Percentiles rank a stretch among this genome's conserved stretches.
phyloP scores from a whole-genome alignment of 2,113 vertebrate species.

The Panthera uncia region DNA sequence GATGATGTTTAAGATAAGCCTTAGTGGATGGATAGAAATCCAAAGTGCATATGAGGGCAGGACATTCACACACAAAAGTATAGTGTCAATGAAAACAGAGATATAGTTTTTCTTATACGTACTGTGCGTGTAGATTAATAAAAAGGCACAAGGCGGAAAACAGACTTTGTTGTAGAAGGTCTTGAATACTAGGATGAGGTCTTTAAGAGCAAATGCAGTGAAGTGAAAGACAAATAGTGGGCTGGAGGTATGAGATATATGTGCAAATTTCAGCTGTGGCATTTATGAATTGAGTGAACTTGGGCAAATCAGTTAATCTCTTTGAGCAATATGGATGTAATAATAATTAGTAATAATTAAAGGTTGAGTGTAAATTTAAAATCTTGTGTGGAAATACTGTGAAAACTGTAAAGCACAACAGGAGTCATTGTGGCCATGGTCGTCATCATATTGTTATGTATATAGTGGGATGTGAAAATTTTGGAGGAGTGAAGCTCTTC shows the following conservation, averaged over 20 bases:
- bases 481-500: not conserved
- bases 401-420: not conserved
- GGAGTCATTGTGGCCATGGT: not conserved
- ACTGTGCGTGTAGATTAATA: not conserved
- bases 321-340: not conserved
- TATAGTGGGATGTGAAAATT: not conserved
- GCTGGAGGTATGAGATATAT: not conserved
- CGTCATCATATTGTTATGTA: fast-evolving
- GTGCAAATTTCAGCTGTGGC: not conserved
- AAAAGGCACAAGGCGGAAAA: not conserved
- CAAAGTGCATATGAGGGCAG: fast-evolving
- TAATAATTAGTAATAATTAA: not conserved
- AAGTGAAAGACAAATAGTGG: not conserved
- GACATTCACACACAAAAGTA: not conserved
- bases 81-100: not conserved
- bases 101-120: not conserved
- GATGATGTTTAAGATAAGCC: not conserved
- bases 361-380: not conserved
- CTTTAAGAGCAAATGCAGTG: not conserved
- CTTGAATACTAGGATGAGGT: not conserved
- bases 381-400: not conserved
- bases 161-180: not conserved
- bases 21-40: not conserved
- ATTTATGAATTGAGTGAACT: not conserved
- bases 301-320: not conserved